phyloP scores from a whole-genome alignment of 2,888 invertebrate species.

The Loripinus fragilis region DNA sequence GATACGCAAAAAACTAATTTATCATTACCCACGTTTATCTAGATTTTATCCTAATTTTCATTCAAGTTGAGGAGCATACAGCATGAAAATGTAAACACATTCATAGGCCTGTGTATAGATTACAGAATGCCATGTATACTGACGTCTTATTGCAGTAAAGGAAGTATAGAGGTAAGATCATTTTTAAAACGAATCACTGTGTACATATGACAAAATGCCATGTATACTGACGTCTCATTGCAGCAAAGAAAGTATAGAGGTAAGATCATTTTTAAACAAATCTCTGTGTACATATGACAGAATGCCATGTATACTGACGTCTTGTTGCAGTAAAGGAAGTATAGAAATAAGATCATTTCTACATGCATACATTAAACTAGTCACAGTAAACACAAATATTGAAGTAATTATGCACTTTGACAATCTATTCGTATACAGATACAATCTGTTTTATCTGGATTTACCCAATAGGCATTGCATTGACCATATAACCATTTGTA shows the following conservation, averaged over 20 bases:
- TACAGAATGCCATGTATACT: conserved; percentile 90
- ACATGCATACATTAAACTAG: too few relatives aligned
- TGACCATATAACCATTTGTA: too few relatives aligned
- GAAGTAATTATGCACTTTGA: too few relatives aligned
- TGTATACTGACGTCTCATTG: conserved; percentile 92
- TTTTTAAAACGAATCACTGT: conserved; percentile 86
- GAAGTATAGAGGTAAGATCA: conserved; percentile 87
- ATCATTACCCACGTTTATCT: too few relatives aligned
- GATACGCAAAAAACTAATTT: too few relatives aligned
- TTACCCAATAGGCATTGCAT: too few relatives aligned
- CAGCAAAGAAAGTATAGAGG: conserved; percentile 90
- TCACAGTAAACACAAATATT: too few relatives aligned
- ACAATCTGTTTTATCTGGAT: too few relatives aligned
- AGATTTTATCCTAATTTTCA: too few relatives aligned
- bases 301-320: conserved; percentile 89
- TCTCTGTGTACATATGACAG: conserved; percentile 91
- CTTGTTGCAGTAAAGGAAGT: conserved; percentile 92
- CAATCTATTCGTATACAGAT: too few relatives aligned
- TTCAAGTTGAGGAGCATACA: conserved; percentile 92
- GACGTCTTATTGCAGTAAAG: conserved; percentile 92
- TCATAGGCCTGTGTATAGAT: conserved; percentile 92
- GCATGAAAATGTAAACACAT: conserved; percentile 92
- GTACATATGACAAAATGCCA: conserved; percentile 90
- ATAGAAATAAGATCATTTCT: conserved; percentile 86
- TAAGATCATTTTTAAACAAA: conserved; percentile 44